Evolutionary conservation across 2,888 invertebrate genomes (phyloP).

Genomic region (Dryococelus australis): DNA sequence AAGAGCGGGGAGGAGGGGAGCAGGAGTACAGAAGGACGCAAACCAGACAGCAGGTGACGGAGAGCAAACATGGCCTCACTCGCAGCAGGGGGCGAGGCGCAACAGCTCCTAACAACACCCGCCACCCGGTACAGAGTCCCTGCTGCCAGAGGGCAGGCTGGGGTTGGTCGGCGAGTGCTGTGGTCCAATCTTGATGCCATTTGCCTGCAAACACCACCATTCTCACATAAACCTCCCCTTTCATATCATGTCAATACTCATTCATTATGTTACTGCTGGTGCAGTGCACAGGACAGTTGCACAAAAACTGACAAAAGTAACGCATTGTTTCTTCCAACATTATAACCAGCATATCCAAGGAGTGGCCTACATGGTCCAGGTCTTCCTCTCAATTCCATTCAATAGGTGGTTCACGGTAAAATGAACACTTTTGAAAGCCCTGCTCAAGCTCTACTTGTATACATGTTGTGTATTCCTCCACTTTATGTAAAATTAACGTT

Average conservation of each 20-base stretch:
- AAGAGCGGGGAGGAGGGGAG: not conserved
- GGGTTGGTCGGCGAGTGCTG: slow-evolving; percentile 95
- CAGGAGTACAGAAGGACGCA: slow-evolving; percentile 8
- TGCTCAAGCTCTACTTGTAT: too few species aligned
- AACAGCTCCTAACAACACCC: slow-evolving; percentile 83
- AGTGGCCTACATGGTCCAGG: too few species aligned
- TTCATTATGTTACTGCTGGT: too few species aligned
- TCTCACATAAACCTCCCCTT: not conserved
- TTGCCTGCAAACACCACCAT: slow-evolving; percentile 74
- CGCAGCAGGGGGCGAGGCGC: slow-evolving; percentile 47
- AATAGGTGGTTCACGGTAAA: too few species aligned
- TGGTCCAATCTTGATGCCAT: slow-evolving; percentile 99
- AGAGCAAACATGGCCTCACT: slow-evolving; percentile 38
- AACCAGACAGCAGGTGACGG: slow-evolving; percentile 17
- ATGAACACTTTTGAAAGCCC: too few species aligned
- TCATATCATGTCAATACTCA: not conserved
- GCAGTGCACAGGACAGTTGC: too few species aligned
- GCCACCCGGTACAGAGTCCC: slow-evolving; percentile 79
- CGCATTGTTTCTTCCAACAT: too few species aligned
- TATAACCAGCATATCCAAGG: too few species aligned
- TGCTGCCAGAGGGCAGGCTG: slow-evolving; percentile 79
- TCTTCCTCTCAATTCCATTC: too few species aligned
- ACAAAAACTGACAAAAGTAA: too few species aligned
- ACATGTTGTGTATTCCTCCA: too few species aligned
- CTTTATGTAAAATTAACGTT: too few species aligned